A percentile compares a stretch with the other conserved stretches of the same genome.
Conservation (phyloP, 2,888 invertebrate genomes). For the Pharmacophagus antenor region DNA sequence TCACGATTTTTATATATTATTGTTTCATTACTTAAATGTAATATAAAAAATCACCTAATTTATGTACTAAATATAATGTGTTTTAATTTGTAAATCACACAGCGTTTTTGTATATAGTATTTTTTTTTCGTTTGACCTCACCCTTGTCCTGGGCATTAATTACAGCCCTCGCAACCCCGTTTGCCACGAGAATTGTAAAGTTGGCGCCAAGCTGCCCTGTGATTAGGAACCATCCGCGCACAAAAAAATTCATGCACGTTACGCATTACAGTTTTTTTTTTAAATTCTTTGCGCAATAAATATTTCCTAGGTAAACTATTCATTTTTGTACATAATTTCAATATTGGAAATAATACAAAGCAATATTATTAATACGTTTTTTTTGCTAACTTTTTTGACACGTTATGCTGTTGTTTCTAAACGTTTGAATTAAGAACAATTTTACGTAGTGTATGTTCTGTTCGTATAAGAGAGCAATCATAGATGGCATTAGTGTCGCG, state of each 20-base stretch:
- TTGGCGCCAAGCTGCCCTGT: constrained; percentile 40
- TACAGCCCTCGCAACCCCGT: constrained; percentile 27
- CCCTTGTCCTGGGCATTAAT: constrained; percentile 29
- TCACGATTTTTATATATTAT: too few relatives aligned
- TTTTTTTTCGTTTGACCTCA: constrained; percentile 23
- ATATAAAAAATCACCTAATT: too few relatives aligned
- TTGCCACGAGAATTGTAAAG: constrained; percentile 31
- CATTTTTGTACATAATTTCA: not conserved
- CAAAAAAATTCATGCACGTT: constrained; percentile 29
- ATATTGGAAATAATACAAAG: too few relatives aligned
- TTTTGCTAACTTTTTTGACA: not conserved
- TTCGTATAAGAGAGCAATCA: not conserved
- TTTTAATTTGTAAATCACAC: too few relatives aligned
- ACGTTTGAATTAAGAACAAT: not conserved
- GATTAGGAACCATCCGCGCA: constrained; percentile 39
- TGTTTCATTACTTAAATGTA: too few relatives aligned
- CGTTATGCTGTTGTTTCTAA: not conserved
- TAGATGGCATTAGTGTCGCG: constrained; percentile 22
- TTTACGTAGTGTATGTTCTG: not conserved
- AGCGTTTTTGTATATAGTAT: not conserved
- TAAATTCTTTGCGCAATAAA: constrained; percentile 8
- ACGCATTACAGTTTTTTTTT: constrained; percentile 14
- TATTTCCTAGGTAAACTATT: too few relatives aligned
- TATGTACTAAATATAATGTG: too few relatives aligned
- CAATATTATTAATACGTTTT: not conserved